These are phyloP conservation scores for Pyrgilauda ruficollis DNA, from an alignment of 2,113 vertebrate genomes.

Conservation along the genomic window DNA sequence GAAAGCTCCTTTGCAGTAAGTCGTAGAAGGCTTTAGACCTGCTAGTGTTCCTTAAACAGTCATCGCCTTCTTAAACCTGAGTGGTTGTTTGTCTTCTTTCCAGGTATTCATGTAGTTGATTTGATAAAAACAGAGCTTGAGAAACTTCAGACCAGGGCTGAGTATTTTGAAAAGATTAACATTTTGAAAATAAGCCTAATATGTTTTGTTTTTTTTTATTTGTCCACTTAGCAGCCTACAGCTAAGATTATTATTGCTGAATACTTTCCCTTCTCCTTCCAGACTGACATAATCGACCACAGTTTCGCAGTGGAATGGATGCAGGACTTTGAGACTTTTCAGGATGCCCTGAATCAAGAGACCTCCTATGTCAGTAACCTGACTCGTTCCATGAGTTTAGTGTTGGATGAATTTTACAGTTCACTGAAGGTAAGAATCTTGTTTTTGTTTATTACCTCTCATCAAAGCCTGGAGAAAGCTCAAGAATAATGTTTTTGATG, in stretches of 20 bases:
- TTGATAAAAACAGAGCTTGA: not conserved
- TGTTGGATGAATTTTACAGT: constrained; percentile 94
- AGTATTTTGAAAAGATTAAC: not conserved
- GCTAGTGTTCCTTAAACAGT: not conserved
- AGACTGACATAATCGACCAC: constrained; percentile 97
- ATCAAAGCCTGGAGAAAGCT: not conserved
- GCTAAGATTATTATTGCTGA: not conserved
- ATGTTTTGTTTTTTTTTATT: not conserved
- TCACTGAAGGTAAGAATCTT: constrained; percentile 81
- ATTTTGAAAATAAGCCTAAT: not conserved
- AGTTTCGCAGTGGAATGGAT: constrained; percentile 98
- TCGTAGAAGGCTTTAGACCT: not conserved
- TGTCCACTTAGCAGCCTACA: not conserved
- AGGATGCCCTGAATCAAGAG: constrained; percentile 95
- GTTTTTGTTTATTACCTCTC: not conserved
- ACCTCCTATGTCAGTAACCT: constrained; percentile 92
- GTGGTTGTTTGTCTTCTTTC: not conserved
- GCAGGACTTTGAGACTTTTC: constrained; percentile 96
- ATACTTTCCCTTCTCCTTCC: constrained; percentile 2
- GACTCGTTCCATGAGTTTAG: constrained; percentile 96
- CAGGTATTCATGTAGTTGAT: not conserved
- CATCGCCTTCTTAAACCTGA: not conserved
- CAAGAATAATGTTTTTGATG: not conserved
- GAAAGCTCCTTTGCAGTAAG: not conserved
- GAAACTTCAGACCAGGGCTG: not conserved